phyloP scores from a whole-genome alignment of 2,797 vertebrate genomes.

The Neoniphon sammara region DNA sequence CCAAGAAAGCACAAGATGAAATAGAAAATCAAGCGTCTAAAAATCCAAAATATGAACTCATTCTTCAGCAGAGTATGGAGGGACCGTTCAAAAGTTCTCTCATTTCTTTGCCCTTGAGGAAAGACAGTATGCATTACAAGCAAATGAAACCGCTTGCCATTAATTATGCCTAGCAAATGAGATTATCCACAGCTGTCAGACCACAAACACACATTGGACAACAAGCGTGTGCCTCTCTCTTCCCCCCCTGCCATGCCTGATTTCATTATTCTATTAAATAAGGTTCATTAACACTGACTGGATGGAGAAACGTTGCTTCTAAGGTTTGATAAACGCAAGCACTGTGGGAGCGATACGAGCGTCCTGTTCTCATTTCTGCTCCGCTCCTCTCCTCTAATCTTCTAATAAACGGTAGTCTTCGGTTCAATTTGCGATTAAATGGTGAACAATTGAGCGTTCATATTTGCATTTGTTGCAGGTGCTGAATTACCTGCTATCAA shows the following conservation, averaged over 20 bases:
- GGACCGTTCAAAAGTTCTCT: slow-evolving; percentile 46
- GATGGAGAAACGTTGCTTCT: slow-evolving; percentile 33
- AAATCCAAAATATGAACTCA: background rate
- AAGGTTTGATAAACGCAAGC: slow-evolving; percentile 54
- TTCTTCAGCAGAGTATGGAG: background rate
- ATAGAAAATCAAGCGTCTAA: background rate
- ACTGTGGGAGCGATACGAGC: background rate
- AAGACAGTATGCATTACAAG: slow-evolving; percentile 62
- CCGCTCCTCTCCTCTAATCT: background rate
- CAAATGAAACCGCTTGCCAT: slow-evolving; percentile 68
- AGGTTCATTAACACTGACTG: slow-evolving; percentile 62
- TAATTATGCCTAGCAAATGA: slow-evolving; percentile 74
- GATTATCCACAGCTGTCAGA: slow-evolving; percentile 78
- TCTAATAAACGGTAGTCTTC: background rate
- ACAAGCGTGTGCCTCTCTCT: slow-evolving; percentile 32
- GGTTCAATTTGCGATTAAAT: no score
- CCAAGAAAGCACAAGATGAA: background rate
- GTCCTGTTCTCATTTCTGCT: background rate
- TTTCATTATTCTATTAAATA: slow-evolving; percentile 77
- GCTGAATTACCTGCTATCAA: no score
- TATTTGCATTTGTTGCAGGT: no score
- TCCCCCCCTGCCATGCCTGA: slow-evolving; percentile 60
- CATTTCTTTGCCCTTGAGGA: slow-evolving; percentile 74
- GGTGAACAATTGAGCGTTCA: no score
- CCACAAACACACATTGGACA: slow-evolving; percentile 44